These are phyloP conservation scores for Acrocyrtus sp. DNA, from an alignment of 2,888 invertebrate species.

Conservation along the genomic window DNA sequence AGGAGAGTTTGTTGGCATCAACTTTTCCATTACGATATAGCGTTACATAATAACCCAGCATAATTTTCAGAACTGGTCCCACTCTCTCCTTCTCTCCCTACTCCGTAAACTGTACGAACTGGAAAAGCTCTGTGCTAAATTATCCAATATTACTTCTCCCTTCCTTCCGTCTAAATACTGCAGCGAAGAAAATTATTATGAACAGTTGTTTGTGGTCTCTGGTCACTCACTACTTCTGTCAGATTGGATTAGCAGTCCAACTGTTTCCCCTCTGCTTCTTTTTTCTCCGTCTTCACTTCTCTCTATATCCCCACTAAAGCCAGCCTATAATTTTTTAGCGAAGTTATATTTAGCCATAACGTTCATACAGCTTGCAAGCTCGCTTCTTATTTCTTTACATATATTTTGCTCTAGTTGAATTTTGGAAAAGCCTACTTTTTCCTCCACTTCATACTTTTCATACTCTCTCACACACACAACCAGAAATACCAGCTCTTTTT, in stretches of 20 bases:
- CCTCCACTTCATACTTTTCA: neutral
- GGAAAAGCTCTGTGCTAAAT: neutral
- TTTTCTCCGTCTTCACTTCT: too few relatives aligned
- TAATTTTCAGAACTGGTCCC: neutral
- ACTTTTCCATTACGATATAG: neutral
- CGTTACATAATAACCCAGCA: neutral
- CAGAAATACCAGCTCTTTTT: too few relatives aligned
- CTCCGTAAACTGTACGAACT: too few relatives aligned
- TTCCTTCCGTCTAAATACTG: neutral
- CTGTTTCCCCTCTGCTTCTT: slow-evolving; percentile 13
- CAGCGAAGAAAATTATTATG: neutral
- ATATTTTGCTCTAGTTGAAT: neutral
- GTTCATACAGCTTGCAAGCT: neutral
- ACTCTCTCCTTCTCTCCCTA: neutral
- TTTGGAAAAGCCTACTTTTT: neutral
- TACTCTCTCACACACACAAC: too few relatives aligned
- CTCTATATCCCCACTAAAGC: too few relatives aligned
- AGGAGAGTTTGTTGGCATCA: neutral
- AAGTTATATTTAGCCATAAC: neutral
- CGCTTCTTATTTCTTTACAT: neutral
- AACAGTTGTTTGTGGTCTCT: slow-evolving; percentile 8
- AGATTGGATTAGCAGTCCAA: slow-evolving; percentile 27
- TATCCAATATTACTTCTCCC: slow-evolving; percentile 20
- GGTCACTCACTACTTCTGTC: slow-evolving; percentile 9
- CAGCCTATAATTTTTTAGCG: neutral